phyloP scores from a whole-genome alignment of 92 coral and sea anemone genomes.

The Phenganax marumi region DNA sequence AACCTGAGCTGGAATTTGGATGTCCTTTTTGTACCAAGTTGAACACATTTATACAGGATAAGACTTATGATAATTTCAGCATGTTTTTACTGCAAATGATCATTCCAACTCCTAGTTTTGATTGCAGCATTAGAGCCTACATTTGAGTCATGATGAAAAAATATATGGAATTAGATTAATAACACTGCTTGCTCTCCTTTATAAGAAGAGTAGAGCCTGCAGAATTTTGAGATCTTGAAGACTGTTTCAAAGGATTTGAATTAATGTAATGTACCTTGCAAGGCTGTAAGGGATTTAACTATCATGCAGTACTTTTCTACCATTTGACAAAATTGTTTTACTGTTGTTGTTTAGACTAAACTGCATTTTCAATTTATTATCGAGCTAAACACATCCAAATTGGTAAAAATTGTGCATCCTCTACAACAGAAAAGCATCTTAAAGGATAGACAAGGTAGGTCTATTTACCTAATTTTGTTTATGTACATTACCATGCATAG shows the following conservation, averaged over 20 bases:
- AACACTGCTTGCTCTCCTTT: too few relatives aligned
- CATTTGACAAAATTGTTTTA: neutral
- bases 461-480: neutral
- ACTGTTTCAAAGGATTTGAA: neutral
- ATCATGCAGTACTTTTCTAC: neutral
- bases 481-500: neutral
- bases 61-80: too few relatives aligned
- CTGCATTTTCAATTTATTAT: neutral
- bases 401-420: conserved; percentile 7
- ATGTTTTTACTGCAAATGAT: too few relatives aligned
- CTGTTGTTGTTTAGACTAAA: conserved; percentile 8
- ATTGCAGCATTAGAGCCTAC: too few relatives aligned
- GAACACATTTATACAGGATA: too few relatives aligned
- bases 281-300: neutral
- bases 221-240: too few relatives aligned
- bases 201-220: too few relatives aligned
- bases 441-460: conserved; percentile 14
- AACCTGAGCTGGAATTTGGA: neutral
- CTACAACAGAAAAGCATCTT: neutral
- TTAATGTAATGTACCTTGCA: neutral
- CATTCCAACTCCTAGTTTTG: too few relatives aligned
- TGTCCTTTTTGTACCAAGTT: too few relatives aligned
- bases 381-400: neutral
- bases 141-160: too few relatives aligned
- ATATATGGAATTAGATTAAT: too few relatives aligned